Base-by-base conservation (phyloP, 2,888 invertebrate genomes). In the Luperina testacea region DNA sequence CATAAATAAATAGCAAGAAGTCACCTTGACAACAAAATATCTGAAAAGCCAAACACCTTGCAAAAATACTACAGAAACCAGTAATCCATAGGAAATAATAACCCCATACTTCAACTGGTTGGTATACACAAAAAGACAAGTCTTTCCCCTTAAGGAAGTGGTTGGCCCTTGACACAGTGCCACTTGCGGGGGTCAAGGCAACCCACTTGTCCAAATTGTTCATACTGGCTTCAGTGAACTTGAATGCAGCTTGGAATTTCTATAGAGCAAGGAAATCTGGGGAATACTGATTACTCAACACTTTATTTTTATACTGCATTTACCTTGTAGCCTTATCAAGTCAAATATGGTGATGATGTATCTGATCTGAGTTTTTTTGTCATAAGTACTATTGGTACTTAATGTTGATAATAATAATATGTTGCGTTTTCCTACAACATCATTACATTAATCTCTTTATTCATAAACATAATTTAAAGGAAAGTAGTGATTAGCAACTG, bases 151-250 rank as follows among this genome's bases (percentile, higher is more conserved):
- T 89, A 83, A 84, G 90, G 90, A 89, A 90, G 88, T 72, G 74
- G 86, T 86, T 82, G 84, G 87, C 90, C 91, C 92, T 92, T 92
- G 93, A 91, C 92, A 91, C 79, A 92, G 82, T 91, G 80, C 67
- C 82, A 81, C 80, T 75, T 83, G 76, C 76, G 72, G 78, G 87
- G 91, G 92, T 91, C 92, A 92, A 90, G 90, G 91, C 79, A 77
- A 86, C 17, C 87, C 67, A 73, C 87, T 77, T 81, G 89, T 77
- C 86, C 88, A 88, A 90, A 90, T 88, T 88, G 76, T 81, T 72
- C 77, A 72, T 75, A 83, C 86, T 45, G 70, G 76, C 78, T 78
- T 42, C 77, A 72, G 53, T 78, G 79, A 78, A 87, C 84, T 87
- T 80, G 72, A 83, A 84, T 80, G 72, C 48, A 57, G 57, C 20